phyloP scores from a whole-genome alignment of 2,113 vertebrate species.

The Prunella fulvescens region DNA sequence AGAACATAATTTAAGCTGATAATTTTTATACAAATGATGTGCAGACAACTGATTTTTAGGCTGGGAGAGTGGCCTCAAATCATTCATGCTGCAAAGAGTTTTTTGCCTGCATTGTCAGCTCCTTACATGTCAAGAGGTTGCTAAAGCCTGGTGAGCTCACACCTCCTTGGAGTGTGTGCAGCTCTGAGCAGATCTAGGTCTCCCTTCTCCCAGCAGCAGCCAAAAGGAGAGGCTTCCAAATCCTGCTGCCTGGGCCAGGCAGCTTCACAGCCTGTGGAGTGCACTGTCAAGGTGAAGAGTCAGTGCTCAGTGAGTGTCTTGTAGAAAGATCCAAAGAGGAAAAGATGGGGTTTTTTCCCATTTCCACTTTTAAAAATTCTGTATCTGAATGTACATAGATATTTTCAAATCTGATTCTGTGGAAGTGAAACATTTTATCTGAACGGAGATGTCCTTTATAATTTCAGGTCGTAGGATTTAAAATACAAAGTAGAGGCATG shows the following conservation, averaged over 20 bases:
- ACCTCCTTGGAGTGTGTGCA: background rate
- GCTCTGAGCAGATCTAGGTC: background rate
- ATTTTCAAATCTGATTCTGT: background rate
- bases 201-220: background rate
- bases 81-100: background rate
- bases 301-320: background rate
- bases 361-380: background rate
- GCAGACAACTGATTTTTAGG: background rate
- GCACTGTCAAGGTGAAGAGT: background rate
- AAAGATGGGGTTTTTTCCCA: background rate
- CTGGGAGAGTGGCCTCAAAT: background rate
- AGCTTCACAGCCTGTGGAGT: background rate
- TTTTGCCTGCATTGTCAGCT: background rate
- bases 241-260: background rate
- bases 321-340: background rate
- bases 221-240: background rate
- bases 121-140: background rate
- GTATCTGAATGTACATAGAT: background rate
- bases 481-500: background rate
- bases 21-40: background rate
- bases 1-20: background rate
- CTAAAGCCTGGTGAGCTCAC: background rate
- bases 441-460: background rate
- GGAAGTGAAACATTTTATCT: background rate
- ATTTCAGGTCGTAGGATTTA: background rate